Conservation (phyloP, 2,797 vertebrate genomes). For the Sebastes goodei region DNA sequence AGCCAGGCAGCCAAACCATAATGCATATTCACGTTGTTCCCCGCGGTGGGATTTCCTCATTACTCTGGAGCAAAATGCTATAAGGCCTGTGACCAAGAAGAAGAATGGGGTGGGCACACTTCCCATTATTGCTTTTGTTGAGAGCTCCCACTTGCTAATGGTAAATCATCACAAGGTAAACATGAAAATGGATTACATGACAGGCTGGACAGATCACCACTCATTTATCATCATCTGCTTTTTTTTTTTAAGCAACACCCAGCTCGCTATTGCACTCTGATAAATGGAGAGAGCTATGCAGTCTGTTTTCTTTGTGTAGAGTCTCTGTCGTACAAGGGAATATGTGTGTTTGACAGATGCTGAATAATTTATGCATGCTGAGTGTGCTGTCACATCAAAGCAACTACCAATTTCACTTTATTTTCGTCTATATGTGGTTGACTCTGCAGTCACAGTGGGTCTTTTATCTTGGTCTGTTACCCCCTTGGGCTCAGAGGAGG, state of each 20-base stretch:
- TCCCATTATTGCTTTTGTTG: constrained; percentile 59
- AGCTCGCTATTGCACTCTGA: not conserved
- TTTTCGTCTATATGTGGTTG: constrained; percentile 45
- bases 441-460: not conserved
- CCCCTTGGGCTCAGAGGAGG: not conserved
- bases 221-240: constrained; percentile 46
- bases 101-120: constrained; percentile 36
- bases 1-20: constrained; percentile 10
- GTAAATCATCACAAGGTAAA: constrained; percentile 64
- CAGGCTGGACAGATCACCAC: constrained; percentile 24
- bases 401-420: constrained; percentile 31
- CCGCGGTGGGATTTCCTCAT: constrained; percentile 43
- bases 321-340: constrained; percentile 35
- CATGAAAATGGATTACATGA: constrained; percentile 62
- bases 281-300: not conserved
- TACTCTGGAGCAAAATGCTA: constrained; percentile 18
- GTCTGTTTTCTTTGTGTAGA: constrained; percentile 5
- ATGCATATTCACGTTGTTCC: constrained; percentile 47
- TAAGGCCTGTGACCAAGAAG: constrained; percentile 23
- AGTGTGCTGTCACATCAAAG: constrained; percentile 61
- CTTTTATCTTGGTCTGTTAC: constrained; percentile 47
- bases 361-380: constrained; percentile 56
- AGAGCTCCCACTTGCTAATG: constrained; percentile 50
- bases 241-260: constrained; percentile 9
- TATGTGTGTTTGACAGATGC: constrained; percentile 41